phyloP scores from a whole-genome alignment of 2,888 invertebrate species.

The Platycheirus rosarum region DNA sequence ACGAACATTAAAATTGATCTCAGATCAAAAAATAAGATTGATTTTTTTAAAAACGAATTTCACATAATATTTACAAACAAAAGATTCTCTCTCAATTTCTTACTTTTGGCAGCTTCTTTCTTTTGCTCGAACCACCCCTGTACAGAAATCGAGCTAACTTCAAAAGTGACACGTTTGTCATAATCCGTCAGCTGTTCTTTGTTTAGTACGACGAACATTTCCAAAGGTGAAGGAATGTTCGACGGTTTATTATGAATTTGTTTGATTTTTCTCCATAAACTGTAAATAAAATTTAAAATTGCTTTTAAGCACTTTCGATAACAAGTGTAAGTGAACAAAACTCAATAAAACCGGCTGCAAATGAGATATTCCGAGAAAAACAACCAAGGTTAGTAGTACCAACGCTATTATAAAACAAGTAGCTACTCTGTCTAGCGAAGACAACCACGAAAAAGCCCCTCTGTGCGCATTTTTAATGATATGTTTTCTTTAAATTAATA shows the following conservation, averaged over 20 bases:
- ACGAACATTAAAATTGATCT: too few relatives aligned
- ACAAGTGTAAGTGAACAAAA: conserved; percentile 18
- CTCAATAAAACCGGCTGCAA: conserved; percentile 50
- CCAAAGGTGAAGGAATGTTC: conserved; percentile 22
- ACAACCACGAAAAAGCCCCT: neutral
- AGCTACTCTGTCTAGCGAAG: conserved; percentile 9
- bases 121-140: conserved; percentile 44
- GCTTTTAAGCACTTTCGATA: neutral
- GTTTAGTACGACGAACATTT: conserved; percentile 59
- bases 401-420: conserved; percentile 32
- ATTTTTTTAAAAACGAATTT: too few relatives aligned
- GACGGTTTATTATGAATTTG: conserved; percentile 3
- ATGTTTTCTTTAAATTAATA: conserved; percentile 21
- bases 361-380: conserved; percentile 52
- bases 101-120: too few relatives aligned
- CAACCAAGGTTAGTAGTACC: conserved; percentile 56
- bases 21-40: too few relatives aligned
- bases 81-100: too few relatives aligned
- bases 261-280: conserved; percentile 1
- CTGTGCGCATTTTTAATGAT: conserved; percentile 21
- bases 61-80: too few relatives aligned
- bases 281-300: conserved; percentile 1
- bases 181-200: conserved; percentile 71
- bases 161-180: conserved; percentile 38
- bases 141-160: neutral